phyloP scores from a whole-genome alignment of 2,113 vertebrate genomes.

The Pampusana beccarii region DNA sequence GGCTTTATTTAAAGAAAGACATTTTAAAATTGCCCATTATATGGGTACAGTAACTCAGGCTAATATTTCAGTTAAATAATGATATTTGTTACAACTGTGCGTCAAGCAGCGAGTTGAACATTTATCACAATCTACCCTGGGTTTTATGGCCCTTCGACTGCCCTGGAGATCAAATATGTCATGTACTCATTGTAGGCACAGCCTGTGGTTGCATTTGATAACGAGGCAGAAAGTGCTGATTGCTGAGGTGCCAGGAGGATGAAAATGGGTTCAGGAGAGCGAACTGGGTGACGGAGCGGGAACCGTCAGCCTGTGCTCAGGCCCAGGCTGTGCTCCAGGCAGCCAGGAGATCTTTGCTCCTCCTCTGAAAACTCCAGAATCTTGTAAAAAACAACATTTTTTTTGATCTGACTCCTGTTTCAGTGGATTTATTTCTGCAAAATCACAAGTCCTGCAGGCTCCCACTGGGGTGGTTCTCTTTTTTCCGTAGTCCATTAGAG shows the following conservation, averaged over 20 bases:
- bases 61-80: background rate
- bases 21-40: background rate
- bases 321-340: background rate
- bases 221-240: background rate
- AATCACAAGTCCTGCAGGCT: background rate
- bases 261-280: background rate
- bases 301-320: background rate
- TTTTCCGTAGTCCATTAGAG: background rate
- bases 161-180: background rate
- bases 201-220: background rate
- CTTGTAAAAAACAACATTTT: background rate
- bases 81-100: background rate
- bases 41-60: background rate
- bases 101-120: background rate
- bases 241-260: background rate
- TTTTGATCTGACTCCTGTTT: background rate
- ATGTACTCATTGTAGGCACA: accelerated
- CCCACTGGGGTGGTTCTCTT: background rate
- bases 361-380: background rate
- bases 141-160: background rate
- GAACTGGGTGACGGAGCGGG: accelerated
- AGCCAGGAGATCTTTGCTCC: background rate
- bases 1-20: background rate
- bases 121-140: background rate
- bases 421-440: background rate